phyloP scores from a whole-genome alignment of 2,888 invertebrate genomes.

The Trilocha varians region DNA sequence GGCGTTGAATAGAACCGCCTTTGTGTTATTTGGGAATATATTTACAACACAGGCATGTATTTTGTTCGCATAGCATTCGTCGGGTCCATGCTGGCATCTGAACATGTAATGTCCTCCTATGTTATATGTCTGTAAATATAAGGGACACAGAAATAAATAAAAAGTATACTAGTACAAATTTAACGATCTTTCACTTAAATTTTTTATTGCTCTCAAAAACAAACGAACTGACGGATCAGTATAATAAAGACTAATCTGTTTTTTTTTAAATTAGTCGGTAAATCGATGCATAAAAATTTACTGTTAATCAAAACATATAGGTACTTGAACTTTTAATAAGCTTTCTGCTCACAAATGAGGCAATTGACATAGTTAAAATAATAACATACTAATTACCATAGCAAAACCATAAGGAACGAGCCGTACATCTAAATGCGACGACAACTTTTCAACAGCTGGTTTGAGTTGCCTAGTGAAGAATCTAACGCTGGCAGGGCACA shows the following conservation, averaged over 20 bases:
- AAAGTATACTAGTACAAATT: too few species aligned
- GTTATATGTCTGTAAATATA: constrained; percentile 29
- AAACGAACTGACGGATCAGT: too few species aligned
- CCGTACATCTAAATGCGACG: constrained; percentile 75
- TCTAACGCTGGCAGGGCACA: constrained; percentile 84
- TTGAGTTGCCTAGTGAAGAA: constrained; percentile 79
- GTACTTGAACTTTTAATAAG: too few species aligned
- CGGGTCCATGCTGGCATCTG: constrained; percentile 81
- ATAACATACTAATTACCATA: constrained; percentile 71
- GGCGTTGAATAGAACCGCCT: constrained; percentile 74
- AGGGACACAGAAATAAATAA: too few species aligned
- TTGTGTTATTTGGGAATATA: constrained; percentile 68
- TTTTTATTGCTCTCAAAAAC: too few species aligned
- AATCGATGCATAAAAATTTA: too few species aligned
- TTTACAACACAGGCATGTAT: constrained; percentile 84
- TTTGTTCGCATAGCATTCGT: constrained; percentile 85
- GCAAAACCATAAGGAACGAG: constrained; percentile 88
- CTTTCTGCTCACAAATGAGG: too few species aligned
- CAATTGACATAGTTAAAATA: too few species aligned
- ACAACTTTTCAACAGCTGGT: constrained; percentile 74
- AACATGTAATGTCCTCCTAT: constrained; percentile 47
- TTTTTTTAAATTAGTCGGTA: too few species aligned
- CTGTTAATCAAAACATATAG: too few species aligned
- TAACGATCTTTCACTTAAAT: too few species aligned
- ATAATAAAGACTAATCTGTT: too few species aligned